Evolutionary conservation across 2,797 vertebrate genomes (phyloP).

Genomic region (Sebastes ruberrimus): DNA sequence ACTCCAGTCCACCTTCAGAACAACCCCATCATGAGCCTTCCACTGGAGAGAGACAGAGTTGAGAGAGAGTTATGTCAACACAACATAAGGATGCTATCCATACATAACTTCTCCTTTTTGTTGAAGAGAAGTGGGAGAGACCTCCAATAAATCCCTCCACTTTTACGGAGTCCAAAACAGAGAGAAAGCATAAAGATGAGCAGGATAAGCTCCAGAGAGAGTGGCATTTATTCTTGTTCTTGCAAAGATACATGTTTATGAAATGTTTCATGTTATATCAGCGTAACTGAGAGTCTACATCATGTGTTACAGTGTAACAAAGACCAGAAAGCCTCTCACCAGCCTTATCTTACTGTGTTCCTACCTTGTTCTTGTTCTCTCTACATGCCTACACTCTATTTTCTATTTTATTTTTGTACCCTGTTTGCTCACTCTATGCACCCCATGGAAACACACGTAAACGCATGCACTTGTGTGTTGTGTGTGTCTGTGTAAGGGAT

Average conservation of each 20-base stretch:
- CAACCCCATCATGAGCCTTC: conserved; percentile 95
- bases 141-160: neutral
- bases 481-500: conserved; percentile 7
- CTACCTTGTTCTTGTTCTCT: conserved; percentile 1
- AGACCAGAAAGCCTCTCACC: neutral
- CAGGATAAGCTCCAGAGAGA: neutral
- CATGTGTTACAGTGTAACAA: neutral
- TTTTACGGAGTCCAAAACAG: neutral
- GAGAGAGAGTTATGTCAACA: conserved; percentile 12
- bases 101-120: neutral
- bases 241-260: neutral
- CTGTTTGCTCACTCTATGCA: neutral
- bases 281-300: neutral
- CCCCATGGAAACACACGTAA: neutral
- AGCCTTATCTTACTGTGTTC: neutral
- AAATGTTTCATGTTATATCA: neutral
- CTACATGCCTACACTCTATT: neutral
- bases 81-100: neutral
- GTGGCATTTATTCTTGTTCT: neutral
- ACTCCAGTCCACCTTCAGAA: conserved; percentile 97
- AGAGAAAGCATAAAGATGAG: neutral
- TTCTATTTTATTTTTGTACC: neutral
- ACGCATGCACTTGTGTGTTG: neutral
- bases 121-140: neutral
- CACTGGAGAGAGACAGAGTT: conserved; percentile 83